These are phyloP conservation scores for Crypturellus undulatus DNA, from an alignment of 2,113 vertebrate species.

Conservation along the genomic window DNA sequence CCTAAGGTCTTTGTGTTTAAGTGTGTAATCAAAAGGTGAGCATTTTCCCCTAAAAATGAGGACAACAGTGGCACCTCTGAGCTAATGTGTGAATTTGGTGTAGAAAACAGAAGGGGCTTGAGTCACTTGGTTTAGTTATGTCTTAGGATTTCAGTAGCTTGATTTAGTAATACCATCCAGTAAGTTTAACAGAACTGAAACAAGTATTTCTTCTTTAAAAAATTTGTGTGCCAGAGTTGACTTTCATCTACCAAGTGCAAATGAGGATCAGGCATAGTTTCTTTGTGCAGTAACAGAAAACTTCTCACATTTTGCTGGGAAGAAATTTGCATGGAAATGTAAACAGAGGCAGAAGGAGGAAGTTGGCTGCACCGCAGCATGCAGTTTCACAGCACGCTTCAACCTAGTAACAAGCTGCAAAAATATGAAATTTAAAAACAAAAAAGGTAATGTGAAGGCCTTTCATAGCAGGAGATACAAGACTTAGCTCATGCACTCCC, in stretches of 20 bases:
- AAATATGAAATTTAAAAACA: neutral
- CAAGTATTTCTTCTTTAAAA: neutral
- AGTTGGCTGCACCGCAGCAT: neutral
- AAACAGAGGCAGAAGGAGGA: slow-evolving; percentile 51
- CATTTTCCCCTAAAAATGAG: neutral
- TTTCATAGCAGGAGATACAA: neutral
- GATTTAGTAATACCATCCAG: neutral
- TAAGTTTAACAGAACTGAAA: slow-evolving; percentile 52
- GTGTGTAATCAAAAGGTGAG: neutral
- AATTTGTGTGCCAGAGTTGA: neutral
- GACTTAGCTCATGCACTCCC: neutral
- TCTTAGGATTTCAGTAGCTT: neutral
- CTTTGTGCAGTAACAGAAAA: neutral
- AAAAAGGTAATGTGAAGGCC: neutral
- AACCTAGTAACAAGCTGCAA: neutral
- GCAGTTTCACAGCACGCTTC: neutral
- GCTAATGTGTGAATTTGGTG: neutral
- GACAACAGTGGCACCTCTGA: neutral
- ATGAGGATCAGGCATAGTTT: slow-evolving; percentile 3
- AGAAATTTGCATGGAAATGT: slow-evolving; percentile 24
- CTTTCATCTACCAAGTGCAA: neutral
- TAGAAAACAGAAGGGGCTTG: neutral
- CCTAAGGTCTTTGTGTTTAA: neutral
- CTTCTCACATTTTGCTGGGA: slow-evolving; percentile 43
- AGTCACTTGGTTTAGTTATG: neutral